Percentiles rank a stretch among this genome's conserved stretches.
phyloP scores from a whole-genome alignment of 2,113 vertebrate species.

The Strix aluco region DNA sequence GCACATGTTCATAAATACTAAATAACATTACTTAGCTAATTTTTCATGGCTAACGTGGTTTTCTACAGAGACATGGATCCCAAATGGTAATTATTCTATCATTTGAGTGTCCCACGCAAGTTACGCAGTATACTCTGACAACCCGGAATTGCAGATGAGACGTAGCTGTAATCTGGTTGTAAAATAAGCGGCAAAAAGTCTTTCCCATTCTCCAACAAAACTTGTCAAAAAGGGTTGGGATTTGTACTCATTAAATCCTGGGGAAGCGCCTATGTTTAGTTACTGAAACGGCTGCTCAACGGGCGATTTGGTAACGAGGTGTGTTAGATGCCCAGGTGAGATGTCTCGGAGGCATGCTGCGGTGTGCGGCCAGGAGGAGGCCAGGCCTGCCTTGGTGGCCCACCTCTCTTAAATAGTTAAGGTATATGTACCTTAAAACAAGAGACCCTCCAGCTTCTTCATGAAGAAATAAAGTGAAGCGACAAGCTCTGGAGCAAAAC shows the following conservation, averaged over 20 bases:
- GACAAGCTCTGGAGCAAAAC: neutral
- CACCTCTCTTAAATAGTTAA: rapidly evolving
- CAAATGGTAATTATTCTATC: neutral
- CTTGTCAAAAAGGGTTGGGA: rapidly evolving
- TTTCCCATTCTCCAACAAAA: neutral
- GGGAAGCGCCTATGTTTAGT: rapidly evolving
- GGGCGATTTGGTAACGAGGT: rapidly evolving
- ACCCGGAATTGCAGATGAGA: neutral
- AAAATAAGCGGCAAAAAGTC: rapidly evolving
- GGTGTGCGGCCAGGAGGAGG: neutral
- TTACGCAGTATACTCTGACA: rapidly evolving
- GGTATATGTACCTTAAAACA: rapidly evolving
- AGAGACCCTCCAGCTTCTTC: neutral
- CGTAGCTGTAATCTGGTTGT: rapidly evolving
- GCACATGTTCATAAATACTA: neutral
- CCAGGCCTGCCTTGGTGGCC: rapidly evolving
- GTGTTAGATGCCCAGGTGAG: neutral
- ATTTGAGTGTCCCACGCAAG: neutral
- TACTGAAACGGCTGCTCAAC: rapidly evolving
- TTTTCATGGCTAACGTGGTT: neutral
- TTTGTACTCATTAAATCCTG: neutral
- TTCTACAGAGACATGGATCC: neutral
- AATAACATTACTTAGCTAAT: rapidly evolving
- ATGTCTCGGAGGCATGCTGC: no score
- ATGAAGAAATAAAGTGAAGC: neutral